Base-by-base conservation (phyloP, 2,888 invertebrate genomes). In the Boloria euphrosyne region DNA sequence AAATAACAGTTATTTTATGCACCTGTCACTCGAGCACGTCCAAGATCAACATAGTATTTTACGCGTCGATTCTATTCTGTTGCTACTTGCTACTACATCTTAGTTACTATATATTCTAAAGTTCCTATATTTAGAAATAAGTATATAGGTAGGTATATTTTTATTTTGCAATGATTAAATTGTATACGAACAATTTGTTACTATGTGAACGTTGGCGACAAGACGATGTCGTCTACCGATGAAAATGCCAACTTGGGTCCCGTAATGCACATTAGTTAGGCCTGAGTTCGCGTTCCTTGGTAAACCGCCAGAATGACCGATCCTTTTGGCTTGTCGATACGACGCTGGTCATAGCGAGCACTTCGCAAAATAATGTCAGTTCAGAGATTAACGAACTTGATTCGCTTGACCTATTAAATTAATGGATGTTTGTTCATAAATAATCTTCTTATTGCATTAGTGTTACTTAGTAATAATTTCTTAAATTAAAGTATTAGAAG, bases 321-420 rank as follows among this genome's bases (percentile, higher is more conserved):
- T 89, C 90, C 90, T 90, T 90, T 91, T 92, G 91, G 91, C 91
- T 86, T 89, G 86, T 89, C 86, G 89, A 87, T 89, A 85, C 82
- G 81, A 81, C 82, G 83, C 81, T 85, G 64, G 52, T 64, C 80
- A 81, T 81, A 83, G 84, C 84, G 82, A 85, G 81, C 81, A 82
- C 86, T 79, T 81, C 84, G 84, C 83, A 81, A 87, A 88, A 90
- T 91, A 90, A 91, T 90, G 90, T 89, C 89, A 87, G 86, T 90
- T 86, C 85, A 87, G 86, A 91, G 91, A 91, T 85, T 90, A 90
- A 91, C 89, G 90, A 90, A 91, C 90, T 89, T 88, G 84, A 85
- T 84, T 84, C 86, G 84, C 79, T 79, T 90, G 90, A 90, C 91
- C 90, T 89, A 90, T 87, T 84, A 89, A 89, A 82, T 70, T 61